These are phyloP conservation scores for Parnassius smintheus DNA, from an alignment of 2,888 invertebrate species.

Conservation along the genomic window DNA sequence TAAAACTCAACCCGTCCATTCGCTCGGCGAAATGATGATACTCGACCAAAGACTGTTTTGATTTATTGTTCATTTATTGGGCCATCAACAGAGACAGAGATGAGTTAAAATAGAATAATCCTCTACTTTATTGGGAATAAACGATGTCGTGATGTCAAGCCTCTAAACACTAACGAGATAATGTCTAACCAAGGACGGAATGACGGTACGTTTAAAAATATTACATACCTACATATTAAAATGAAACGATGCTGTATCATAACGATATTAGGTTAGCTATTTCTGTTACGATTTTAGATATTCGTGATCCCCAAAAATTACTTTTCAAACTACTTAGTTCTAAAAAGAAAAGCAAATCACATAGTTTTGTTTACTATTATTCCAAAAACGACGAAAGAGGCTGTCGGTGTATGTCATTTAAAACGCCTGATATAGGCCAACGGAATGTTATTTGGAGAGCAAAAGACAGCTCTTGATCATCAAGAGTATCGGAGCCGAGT, in stretches of 20 bases:
- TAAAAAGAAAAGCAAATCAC: too few relatives aligned
- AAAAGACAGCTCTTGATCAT: conserved; percentile 62
- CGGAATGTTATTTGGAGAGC: conserved; percentile 46
- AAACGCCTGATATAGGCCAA: conserved; percentile 61
- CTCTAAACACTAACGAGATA: conserved; percentile 32
- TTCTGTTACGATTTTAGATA: too few relatives aligned
- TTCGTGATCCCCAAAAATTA: too few relatives aligned
- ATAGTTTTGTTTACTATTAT: too few relatives aligned
- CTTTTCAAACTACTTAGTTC: too few relatives aligned
- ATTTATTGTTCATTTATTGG: conserved; percentile 76
- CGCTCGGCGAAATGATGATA: conserved; percentile 63
- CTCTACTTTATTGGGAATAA: conserved; percentile 35
- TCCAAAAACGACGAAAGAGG: neutral
- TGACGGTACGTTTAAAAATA: conserved; percentile 11
- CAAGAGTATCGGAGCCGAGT: conserved; percentile 45
- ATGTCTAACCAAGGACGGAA: conserved; percentile 11
- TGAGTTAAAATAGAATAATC: conserved; percentile 54
- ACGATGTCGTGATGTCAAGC: conserved; percentile 41
- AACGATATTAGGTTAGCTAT: too few relatives aligned
- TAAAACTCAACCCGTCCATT: conserved; percentile 44
- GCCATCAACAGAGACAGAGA: conserved; percentile 49
- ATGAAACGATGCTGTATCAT: neutral
- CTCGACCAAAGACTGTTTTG: conserved; percentile 69
- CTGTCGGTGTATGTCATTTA: neutral
- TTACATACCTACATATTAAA: neutral